Conservation (phyloP, 2,888 invertebrate genomes). For the Willowsia nigromaculata region DNA sequence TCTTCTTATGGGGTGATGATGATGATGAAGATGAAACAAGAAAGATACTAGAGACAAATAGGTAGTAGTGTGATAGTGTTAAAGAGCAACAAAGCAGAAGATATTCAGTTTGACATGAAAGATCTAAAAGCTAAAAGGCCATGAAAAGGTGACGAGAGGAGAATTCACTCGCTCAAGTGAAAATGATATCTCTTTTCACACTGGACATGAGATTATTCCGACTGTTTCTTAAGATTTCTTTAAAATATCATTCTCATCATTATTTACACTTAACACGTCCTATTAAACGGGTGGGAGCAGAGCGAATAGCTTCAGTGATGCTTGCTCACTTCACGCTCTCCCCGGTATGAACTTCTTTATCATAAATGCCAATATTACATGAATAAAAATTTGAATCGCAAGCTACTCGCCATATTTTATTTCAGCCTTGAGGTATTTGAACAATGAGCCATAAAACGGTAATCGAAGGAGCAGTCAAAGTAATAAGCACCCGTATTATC, state of each 20-base stretch:
- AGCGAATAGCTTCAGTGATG: no score
- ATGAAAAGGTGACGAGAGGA: conserved; percentile 41
- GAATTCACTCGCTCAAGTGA: not conserved
- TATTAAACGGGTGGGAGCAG: conserved; percentile 3
- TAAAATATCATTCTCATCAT: not conserved
- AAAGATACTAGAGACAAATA: conserved; percentile 1
- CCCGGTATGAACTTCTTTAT: no score
- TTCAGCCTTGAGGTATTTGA: conserved; percentile 52
- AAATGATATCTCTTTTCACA: not conserved
- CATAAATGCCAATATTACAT: not conserved
- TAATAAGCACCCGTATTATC: not conserved
- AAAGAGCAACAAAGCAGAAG: not conserved
- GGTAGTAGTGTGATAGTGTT: not conserved
- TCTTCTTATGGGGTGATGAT: conserved; percentile 36
- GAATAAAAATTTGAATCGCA: not conserved
- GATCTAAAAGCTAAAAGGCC: conserved; percentile 56
- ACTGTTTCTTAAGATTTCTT: not conserved
- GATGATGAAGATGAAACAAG: conserved; percentile 48
- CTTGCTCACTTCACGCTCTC: no score
- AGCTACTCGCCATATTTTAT: conserved; percentile 19
- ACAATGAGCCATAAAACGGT: conserved; percentile 68
- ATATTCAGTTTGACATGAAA: conserved; percentile 37
- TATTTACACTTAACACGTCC: not conserved
- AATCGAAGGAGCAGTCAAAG: conserved; percentile 61
- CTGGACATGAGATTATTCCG: not conserved